Base-by-base conservation (phyloP, 2,113 vertebrate genomes). In the Bombycilla garrulus region DNA sequence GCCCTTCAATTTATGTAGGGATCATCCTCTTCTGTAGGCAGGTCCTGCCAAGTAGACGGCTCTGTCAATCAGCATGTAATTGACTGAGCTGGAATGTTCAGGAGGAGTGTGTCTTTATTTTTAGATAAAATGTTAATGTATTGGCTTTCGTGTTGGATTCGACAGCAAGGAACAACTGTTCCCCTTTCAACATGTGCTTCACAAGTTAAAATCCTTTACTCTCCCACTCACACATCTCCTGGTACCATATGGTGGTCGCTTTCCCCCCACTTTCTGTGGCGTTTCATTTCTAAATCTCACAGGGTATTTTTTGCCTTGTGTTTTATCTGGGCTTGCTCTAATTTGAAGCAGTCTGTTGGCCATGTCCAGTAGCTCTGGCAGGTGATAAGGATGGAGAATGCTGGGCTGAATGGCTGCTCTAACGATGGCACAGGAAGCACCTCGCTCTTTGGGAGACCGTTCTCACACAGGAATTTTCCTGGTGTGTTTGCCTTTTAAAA, bases 11-110 rank as follows among this genome's bases (percentile, higher is more conserved):
- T 91, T 58, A 33, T 56, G 62, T 77, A 50, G 78, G 70, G 76
- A 95, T 86, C 92, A 88, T 85, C 94, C 85, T 92, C 72, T 91
- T 96, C 89, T 48, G n/a, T 25, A 51, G 95, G 81, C 93, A 91
- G 93, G 81, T 93, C 74, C 84, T 95, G 92, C 93, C 93, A 89
- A 93, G 89, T 90, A 62, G 95, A 81, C 76, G 61, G 79, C 91
- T 89, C 90, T 92, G 88, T 96, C 90, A 94, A 90, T 92, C 93
- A 85, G 82, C 88, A 62, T 92, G 90, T 82, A 94, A 96, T 93
- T 93, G 95, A 88, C 93, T 95, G 96, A 96, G 93, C 94, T 90
- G 88, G 96, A 96, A 93, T 86, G 86, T 96, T 94, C 95, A 84
- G 95, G 93, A 54, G 92, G 92, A 96, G 93, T 8, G 86, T 61